Percentiles rank a stretch among this genome's conserved stretches.
These are phyloP conservation scores for Pseudonaja textilis DNA, from an alignment of 2,113 vertebrate genomes.

Conservation along the genomic window DNA sequence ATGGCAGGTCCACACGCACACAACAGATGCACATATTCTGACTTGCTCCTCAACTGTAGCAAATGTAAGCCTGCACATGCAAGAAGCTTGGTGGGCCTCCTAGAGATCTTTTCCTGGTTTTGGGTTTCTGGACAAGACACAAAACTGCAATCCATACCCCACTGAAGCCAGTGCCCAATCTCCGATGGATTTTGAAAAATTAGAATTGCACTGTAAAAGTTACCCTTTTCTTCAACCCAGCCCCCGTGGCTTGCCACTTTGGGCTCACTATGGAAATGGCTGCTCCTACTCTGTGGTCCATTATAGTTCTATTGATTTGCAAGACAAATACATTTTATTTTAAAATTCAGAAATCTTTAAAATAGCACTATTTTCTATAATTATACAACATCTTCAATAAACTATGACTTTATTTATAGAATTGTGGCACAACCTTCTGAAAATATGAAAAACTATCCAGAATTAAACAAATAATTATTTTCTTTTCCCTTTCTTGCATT, in stretches of 20 bases:
- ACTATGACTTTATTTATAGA: constrained; percentile 73
- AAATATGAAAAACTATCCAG: constrained; percentile 70
- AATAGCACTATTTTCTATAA: constrained; percentile 73
- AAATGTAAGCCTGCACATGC: neutral
- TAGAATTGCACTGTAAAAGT: constrained; percentile 58
- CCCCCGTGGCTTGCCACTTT: constrained; percentile 73
- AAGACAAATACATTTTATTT: constrained; percentile 67
- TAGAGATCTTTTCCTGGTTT: neutral
- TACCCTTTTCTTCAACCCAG: constrained; percentile 68
- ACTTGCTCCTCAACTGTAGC: neutral
- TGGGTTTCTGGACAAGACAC: neutral
- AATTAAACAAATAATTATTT: constrained; percentile 65
- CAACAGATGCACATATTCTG: neutral
- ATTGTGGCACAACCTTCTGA: constrained; percentile 73
- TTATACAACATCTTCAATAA: constrained; percentile 74
- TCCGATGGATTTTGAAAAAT: constrained; percentile 6
- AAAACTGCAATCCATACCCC: neutral
- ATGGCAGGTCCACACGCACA: neutral
- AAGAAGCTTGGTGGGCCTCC: too few relatives aligned
- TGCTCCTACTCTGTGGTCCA: constrained; percentile 65
- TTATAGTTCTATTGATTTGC: constrained; percentile 65
- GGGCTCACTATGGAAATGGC: constrained; percentile 69
- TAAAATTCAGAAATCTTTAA: constrained; percentile 69
- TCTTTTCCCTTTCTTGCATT: constrained; percentile 68
- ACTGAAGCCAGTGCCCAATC: neutral